These are phyloP conservation scores for Pagrus major DNA, from an alignment of 2,113 vertebrate species.

Conservation along the genomic window DNA sequence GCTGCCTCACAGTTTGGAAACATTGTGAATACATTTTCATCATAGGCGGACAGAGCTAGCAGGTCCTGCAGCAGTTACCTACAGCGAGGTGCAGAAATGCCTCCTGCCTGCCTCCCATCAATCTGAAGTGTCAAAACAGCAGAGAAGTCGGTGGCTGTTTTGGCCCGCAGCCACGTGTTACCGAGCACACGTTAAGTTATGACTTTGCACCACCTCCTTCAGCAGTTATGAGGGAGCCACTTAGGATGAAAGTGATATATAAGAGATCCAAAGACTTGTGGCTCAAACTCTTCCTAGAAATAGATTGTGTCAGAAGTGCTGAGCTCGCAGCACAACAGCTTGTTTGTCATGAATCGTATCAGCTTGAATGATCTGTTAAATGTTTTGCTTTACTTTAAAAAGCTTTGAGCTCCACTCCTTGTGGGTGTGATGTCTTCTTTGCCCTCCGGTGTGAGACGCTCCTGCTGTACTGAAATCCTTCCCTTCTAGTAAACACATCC, in stretches of 20 bases:
- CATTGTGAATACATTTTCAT: slow-evolving; percentile 28
- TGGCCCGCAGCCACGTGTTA: slow-evolving; percentile 31
- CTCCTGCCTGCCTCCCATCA: slow-evolving; percentile 44
- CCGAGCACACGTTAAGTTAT: slow-evolving; percentile 17
- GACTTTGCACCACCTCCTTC: slow-evolving; percentile 25
- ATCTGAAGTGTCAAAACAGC: slow-evolving; percentile 54
- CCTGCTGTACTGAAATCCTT: neutral
- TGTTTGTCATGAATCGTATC: slow-evolving; percentile 28
- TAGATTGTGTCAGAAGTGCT: slow-evolving; percentile 2
- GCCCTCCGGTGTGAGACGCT: slow-evolving; percentile 1
- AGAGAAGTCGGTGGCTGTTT: slow-evolving; percentile 11
- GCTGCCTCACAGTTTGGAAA: slow-evolving; percentile 44
- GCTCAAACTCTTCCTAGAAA: slow-evolving; percentile 27
- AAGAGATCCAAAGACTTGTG: slow-evolving; percentile 24
- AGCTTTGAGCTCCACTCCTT: slow-evolving; percentile 11
- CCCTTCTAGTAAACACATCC: neutral
- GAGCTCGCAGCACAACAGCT: neutral
- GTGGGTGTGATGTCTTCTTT: slow-evolving; percentile 17
- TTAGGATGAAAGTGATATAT: slow-evolving; percentile 43
- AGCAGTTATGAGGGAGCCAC: slow-evolving; percentile 30
- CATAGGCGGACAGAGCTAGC: slow-evolving; percentile 15
- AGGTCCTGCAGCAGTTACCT: slow-evolving; percentile 21
- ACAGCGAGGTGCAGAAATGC: neutral
- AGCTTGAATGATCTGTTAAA: slow-evolving; percentile 34
- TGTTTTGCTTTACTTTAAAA: slow-evolving; percentile 16